Evolutionary conservation across 1,140 invertebrate species (phyloP), one percentile per base, ranked within the genome.

Genomic region (Sitodiplosis mosellana): DNA sequence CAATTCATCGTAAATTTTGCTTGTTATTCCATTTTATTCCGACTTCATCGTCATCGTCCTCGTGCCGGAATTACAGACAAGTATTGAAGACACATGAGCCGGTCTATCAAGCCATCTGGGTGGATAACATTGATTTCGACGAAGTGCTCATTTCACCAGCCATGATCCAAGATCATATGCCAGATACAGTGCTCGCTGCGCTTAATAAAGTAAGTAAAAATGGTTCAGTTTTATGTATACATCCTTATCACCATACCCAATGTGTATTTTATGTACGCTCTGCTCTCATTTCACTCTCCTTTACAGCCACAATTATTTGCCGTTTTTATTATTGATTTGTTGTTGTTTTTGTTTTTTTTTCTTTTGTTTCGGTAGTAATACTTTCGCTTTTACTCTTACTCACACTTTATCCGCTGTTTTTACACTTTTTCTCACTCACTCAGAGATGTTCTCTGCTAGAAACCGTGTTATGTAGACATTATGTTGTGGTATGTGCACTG

Each of bases 131-230:
- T 17, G 84, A 88, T 63, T 92, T 91, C 64, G 83, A 90, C 65
- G 84, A 92, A 69, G 87, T 93, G 18, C 69, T 92, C 22, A 88
- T 93, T 43, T 90, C 87, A 18, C 87, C 87, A 1, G 86, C 87
- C 19, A 90, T 89, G 86, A 27, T 27, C 27, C 84, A 88, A 64
- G 88, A 92, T 65, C 89, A 93, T 64, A 89, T 91, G 87, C 87
- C 88, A 18, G 86, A 91, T 60, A 85, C 81, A 65, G 83, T 93
- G 48, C 67, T 91, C 46, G 78, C 83, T 49, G 87, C 87, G 10
- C 67, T 93, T 45, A 78, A 88, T 64, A 87, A 88, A 79, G 87
- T 91, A 78, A 64, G 47, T 48, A 40, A 14, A 37, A 42, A 19
- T 17, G 6, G 4, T 42, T 6, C 18, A 5, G 2, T 42, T 42